A percentile compares a stretch with the other conserved stretches of the same genome.
Evolutionary conservation across 2,888 invertebrate genomes (phyloP).

Genomic region (Harmothoe impar): DNA sequence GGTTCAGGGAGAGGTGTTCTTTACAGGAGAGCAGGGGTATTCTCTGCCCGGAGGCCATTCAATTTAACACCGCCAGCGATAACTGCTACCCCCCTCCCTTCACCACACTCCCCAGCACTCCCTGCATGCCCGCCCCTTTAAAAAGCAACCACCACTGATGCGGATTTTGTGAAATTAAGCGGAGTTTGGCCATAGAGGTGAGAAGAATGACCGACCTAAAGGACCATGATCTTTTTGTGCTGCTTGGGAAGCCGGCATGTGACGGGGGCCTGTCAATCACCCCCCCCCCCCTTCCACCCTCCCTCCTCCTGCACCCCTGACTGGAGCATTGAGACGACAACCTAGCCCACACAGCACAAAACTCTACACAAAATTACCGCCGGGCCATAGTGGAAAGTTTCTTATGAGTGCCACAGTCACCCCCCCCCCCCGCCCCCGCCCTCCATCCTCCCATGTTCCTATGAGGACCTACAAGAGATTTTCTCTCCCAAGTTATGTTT

Average conservation of each 20-base stretch:
- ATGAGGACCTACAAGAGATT: background rate
- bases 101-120: background rate
- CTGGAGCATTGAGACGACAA: background rate
- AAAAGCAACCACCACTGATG: constrained; percentile 17
- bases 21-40: background rate
- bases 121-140: background rate
- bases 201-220: background rate
- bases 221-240: constrained; percentile 46
- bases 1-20: background rate
- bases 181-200: constrained; percentile 35
- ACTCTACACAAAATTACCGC: constrained; percentile 37
- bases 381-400: background rate
- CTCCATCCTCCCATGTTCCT: too few species aligned
- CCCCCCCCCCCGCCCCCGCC: background rate
- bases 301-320: too few species aligned
- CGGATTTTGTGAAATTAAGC: constrained; percentile 61
- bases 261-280: constrained; percentile 53
- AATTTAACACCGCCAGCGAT: constrained; percentile 36
- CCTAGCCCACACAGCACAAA: background rate
- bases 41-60: constrained; percentile 42
- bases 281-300: too few species aligned
- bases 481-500: constrained; percentile 1
- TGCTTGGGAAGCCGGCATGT: background rate
- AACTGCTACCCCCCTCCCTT: background rate
- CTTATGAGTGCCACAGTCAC: background rate